A percentile compares a stretch with the other conserved stretches of the same genome.
Evolutionary conservation across 2,797 vertebrate genomes (phyloP).

Genomic region (Brotogeris chrysoptera): DNA sequence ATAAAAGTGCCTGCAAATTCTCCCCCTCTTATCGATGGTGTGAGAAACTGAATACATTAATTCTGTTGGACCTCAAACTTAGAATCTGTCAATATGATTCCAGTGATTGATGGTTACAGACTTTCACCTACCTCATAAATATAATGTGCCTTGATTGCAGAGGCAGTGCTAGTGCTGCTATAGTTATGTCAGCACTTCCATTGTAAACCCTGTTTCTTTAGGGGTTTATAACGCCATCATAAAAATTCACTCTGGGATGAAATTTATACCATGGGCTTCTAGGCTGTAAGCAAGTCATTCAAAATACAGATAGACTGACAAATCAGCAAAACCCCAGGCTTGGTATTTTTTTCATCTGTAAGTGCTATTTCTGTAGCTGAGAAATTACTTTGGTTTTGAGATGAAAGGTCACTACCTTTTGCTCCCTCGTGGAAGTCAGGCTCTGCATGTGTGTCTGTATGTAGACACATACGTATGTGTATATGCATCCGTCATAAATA

Average conservation of each 20-base stretch:
- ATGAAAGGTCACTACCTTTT: background rate
- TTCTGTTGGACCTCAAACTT: conserved; percentile 73
- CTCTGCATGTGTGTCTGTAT: background rate
- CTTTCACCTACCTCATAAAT: conserved; percentile 81
- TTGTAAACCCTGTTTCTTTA: conserved; percentile 74
- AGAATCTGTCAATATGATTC: conserved; percentile 73
- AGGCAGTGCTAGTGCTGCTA: conserved; percentile 65
- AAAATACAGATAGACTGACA: conserved; percentile 27
- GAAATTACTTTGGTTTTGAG: background rate
- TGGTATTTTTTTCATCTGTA: background rate
- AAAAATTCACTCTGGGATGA: conserved; percentile 76
- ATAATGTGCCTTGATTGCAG: conserved; percentile 73
- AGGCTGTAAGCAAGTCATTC: conserved; percentile 42
- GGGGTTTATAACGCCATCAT: conserved; percentile 75
- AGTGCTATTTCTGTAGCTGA: background rate
- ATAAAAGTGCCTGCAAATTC: conserved; percentile 57
- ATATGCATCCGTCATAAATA: background rate
- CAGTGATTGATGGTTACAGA: conserved; percentile 78
- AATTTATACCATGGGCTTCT: conserved; percentile 64
- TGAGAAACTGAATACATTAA: conserved; percentile 67
- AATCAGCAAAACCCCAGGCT: background rate
- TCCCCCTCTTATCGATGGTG: conserved; percentile 55
- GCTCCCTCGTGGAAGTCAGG: background rate
- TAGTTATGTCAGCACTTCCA: conserved; percentile 79
- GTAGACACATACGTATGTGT: background rate